Percentiles rank a stretch among this genome's conserved stretches.
Conservation (phyloP, 2,888 invertebrate species). For the Apotomis turbidana region DNA sequence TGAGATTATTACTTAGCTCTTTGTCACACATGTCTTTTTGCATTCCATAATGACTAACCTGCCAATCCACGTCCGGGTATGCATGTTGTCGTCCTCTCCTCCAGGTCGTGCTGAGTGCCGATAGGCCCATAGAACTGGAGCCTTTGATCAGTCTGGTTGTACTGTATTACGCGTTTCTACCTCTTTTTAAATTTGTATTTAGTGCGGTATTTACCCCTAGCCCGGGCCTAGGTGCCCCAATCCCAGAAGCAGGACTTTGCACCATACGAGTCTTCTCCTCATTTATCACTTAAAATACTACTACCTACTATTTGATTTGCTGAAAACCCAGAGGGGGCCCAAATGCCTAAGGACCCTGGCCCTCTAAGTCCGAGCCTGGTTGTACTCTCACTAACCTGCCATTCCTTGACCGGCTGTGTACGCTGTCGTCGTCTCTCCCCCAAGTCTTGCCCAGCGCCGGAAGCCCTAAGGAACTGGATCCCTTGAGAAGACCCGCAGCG, state of each 20-base stretch:
- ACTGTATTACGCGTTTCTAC: too few relatives aligned
- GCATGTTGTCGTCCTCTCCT: conserved; percentile 69
- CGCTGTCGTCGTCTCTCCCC: conserved; percentile 68
- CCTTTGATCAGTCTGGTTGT: neutral
- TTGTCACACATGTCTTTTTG: too few relatives aligned
- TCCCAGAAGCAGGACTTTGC: too few relatives aligned
- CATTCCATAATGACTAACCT: conserved; percentile 56
- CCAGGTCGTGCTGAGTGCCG: conserved; percentile 49
- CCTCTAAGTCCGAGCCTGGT: neutral
- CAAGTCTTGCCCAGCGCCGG: conserved; percentile 66
- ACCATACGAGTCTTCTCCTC: neutral
- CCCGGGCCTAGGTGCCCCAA: too few relatives aligned
- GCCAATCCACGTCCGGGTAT: conserved; percentile 69
- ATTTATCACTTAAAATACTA: too few relatives aligned
- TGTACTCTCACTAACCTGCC: conserved; percentile 61
- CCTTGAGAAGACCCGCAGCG: conserved; percentile 57
- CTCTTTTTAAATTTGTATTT: too few relatives aligned
- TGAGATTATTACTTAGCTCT: too few relatives aligned
- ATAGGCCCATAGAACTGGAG: neutral
- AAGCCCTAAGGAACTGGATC: conserved; percentile 63
- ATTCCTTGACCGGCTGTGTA: conserved; percentile 67
- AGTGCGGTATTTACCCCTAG: too few relatives aligned
- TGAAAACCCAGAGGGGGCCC: too few relatives aligned
- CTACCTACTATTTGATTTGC: too few relatives aligned
- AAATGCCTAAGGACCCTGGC: too few relatives aligned